Conservation (phyloP, 2,888 invertebrate genomes). For the Galerucella calmariensis region DNA sequence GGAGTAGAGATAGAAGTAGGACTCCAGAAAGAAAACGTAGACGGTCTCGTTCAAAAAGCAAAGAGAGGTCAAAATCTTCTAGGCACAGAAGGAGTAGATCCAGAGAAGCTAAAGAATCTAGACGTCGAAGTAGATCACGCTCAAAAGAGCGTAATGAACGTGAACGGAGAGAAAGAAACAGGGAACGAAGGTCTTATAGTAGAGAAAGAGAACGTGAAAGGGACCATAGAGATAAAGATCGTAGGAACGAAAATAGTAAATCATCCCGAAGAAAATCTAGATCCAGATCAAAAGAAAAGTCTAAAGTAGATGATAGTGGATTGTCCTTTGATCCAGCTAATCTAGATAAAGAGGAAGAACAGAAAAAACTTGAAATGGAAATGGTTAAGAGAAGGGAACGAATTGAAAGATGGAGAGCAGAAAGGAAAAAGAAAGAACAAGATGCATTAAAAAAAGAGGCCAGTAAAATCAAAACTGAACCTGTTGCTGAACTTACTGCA, state of each 20-base stretch:
- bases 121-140: constrained; percentile 55
- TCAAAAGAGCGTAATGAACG: constrained; percentile 49
- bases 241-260: constrained; percentile 71
- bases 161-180: constrained; percentile 52
- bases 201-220: constrained; percentile 55
- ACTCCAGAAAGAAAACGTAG: constrained; percentile 60
- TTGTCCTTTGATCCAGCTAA: constrained; percentile 79
- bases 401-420: constrained; percentile 95
- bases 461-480: constrained; percentile 75
- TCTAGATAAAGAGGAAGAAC: constrained; percentile 89
- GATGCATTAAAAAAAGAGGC: constrained; percentile 83
- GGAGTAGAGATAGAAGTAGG: constrained; percentile 57
- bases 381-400: constrained; percentile 96
- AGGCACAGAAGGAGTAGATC: constrained; percentile 76
- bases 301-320: constrained; percentile 70
- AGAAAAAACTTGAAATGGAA: constrained; percentile 88
- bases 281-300: constrained; percentile 61
- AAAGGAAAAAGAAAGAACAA: constrained; percentile 88
- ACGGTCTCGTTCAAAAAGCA: constrained; percentile 55
- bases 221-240: constrained; percentile 67
- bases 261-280: constrained; percentile 60
- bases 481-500: constrained; percentile 60
- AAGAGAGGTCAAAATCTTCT: constrained; percentile 68
- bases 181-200: constrained; percentile 57
- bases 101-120: constrained; percentile 72